phyloP scores from a whole-genome alignment of 2,113 vertebrate species.

The Platysteira castanea region DNA sequence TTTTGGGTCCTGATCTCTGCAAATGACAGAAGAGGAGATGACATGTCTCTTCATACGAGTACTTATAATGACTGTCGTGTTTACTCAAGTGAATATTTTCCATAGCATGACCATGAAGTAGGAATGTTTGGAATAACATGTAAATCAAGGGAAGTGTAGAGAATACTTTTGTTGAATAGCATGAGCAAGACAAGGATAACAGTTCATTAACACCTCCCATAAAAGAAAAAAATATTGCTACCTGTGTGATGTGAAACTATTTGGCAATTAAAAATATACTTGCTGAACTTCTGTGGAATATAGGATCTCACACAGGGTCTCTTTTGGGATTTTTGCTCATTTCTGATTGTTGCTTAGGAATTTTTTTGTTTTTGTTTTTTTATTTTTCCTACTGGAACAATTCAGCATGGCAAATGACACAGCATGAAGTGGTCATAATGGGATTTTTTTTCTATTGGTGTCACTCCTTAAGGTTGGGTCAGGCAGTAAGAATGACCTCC shows the following conservation, averaged over 20 bases:
- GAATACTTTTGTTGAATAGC: not conserved
- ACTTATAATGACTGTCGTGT: not conserved
- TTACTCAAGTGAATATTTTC: not conserved
- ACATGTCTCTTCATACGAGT: not conserved
- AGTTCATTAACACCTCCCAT: not conserved
- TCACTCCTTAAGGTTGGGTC: not conserved
- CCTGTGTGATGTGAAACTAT: not conserved
- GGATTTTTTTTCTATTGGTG: not conserved
- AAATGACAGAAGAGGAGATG: not conserved
- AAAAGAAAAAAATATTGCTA: not conserved
- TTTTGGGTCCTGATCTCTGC: not conserved
- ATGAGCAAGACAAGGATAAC: not conserved
- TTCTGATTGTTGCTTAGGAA: not conserved
- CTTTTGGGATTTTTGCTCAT: not conserved
- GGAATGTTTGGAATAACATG: not conserved
- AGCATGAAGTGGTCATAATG: not conserved
- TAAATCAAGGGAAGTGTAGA: not conserved
- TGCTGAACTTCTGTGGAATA: not conserved
- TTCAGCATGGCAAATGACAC: not conserved
- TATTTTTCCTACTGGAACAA: not conserved
- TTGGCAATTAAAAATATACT: not conserved
- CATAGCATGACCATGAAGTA: rapidly evolving
- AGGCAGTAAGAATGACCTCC: not conserved
- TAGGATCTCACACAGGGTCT: not conserved
- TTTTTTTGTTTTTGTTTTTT: not conserved